phyloP scores from a whole-genome alignment of 2,888 invertebrate species.

The Synergus itoensis region DNA sequence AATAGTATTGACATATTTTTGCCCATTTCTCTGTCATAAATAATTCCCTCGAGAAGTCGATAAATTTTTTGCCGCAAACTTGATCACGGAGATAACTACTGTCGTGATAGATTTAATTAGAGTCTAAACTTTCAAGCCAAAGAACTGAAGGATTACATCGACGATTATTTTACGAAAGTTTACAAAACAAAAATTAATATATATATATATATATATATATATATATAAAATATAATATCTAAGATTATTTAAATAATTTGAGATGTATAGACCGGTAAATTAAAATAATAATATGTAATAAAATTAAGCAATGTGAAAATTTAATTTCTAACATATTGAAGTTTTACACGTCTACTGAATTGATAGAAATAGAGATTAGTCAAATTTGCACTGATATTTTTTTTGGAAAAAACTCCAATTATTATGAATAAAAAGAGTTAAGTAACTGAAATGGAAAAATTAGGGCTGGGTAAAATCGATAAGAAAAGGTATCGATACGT shows the following conservation, averaged over 20 bases:
- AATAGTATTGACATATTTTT: neutral
- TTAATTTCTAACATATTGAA: too few relatives aligned
- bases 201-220: too few relatives aligned
- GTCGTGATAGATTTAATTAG: neutral
- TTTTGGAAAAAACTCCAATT: neutral
- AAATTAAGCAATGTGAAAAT: too few relatives aligned
- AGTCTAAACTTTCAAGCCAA: neutral
- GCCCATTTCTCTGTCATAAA: neutral
- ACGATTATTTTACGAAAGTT: neutral
- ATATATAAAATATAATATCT: too few relatives aligned
- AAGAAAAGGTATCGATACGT: too few relatives aligned
- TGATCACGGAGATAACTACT: neutral
- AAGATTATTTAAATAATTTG: too few relatives aligned
- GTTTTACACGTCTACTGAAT: neutral
- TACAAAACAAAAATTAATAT: too few relatives aligned
- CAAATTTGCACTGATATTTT: neutral
- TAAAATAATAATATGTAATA: too few relatives aligned
- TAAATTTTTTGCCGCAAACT: neutral
- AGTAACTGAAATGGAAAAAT: neutral
- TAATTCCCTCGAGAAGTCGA: neutral
- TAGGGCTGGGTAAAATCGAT: too few relatives aligned
- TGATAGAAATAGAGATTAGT: neutral
- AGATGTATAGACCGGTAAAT: too few relatives aligned
- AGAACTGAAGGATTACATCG: neutral
- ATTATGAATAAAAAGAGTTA: neutral